Evolutionary conservation across 2,797 vertebrate genomes (phyloP), one percentile per base, ranked within the genome.

Genomic region (Ibycter americanus): DNA sequence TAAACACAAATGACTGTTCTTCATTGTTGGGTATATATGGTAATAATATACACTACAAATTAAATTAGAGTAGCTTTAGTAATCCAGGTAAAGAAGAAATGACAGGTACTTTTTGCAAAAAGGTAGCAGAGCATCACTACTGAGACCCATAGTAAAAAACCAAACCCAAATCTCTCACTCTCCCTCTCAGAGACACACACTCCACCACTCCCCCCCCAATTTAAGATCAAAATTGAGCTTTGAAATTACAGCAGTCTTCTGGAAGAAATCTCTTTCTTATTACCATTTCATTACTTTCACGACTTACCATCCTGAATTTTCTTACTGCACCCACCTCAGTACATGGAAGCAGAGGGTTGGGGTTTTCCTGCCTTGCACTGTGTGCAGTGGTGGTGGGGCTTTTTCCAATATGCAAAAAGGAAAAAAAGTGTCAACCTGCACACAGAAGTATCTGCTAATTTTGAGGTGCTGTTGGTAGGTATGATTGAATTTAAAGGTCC

Each of bases 321-420:
- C 25, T 59, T 71, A 1, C 23, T 73, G 47, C 12, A 26, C 4
- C 10, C 5, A 29, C 4, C 81, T 85, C 29, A 54, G 1, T 63
- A 15, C 18, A 1, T n/a, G n/a, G 59, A 62, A 66, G 16, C 18
- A 66, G 58, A 42, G 6, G 20, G 5, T 25, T 63, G 26, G 7
- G 0, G 0, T 25, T 79, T 71, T 65, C 34, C 44, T 79, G 26
- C 26, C 17, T 38, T 42, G 12, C 26, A 8, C 56, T 38, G 7
- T 14, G 8, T 78, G 29, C 23, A 32, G 32, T n/a, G 1, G 0
- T 59, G 54, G 6, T n/a, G 23, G 12, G 1, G 0, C 18, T 34
- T 71, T 73, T 79, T 68, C 16, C 11, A 51, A 10, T 31, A 56
- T 18, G 9, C 4, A 29, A 8, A 79, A 87, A 18, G 19, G 6